Base-by-base conservation (phyloP, 1,140 invertebrate genomes). In the Pseudomyrmex sp. region DNA sequence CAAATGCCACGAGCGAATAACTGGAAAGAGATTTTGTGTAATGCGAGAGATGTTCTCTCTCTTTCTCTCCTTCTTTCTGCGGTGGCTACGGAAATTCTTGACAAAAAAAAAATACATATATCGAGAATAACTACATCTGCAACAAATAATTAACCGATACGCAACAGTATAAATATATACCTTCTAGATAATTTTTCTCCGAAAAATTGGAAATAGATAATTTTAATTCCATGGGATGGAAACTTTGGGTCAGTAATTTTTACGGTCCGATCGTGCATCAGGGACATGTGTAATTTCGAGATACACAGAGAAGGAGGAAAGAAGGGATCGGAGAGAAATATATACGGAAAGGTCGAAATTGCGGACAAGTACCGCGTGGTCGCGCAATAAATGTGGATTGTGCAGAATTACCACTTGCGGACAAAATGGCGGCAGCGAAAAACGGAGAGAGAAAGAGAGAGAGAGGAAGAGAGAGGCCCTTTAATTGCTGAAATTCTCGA, bases 401-500 rank as follows among this genome's bases (percentile, higher is more conserved):
- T 52, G 46, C 18, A 35, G 59, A 85, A 89, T 89, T 85, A 89
- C 85, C 46, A n/a, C 54, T 50, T 48, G 62, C 50, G 69, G 82
- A 66, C 61, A 73, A 52, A 63, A 83, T 58, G 35, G 35, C 70
- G 56, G 15, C 65, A 26, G 46, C 76, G 65, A 80, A 80, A 80
- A 80, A 80, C 76, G 46, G 44, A 65, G 58, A n/a, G 26, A 48
- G 54, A 44, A 10, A 26, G 44, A 61, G 46, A 48, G 65, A 77
- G 86, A 35, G 35, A 35, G 35, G 5, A 7, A 35, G 35, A 0
- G 35, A 35, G 35, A 35, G 76, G 59, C 86, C 82, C 85, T 89
- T 89, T 88, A 89, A 88, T 86, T 85, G 76, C 84, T 85, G 56
- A 83, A 89, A 89, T 86, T 89, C 84, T 88, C 83, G 46, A 70